A percentile compares a stretch with the other conserved stretches of the same genome.
These are phyloP conservation scores for Cryptomyrus ogoouensis DNA, from an alignment of 2,113 vertebrate genomes.

Conservation along the genomic window DNA sequence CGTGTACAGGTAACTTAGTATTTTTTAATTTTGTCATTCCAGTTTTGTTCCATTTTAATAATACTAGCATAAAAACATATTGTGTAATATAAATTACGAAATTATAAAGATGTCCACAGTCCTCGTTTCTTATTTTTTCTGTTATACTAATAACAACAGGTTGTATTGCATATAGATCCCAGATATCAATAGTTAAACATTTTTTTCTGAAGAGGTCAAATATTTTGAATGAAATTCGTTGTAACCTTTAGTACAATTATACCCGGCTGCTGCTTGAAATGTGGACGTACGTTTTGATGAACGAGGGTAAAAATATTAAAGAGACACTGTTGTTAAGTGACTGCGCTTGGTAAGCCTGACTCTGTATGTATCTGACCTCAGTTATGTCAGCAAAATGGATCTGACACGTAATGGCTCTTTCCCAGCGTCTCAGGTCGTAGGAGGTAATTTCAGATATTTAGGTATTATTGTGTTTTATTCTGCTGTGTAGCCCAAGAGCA, in stretches of 20 bases:
- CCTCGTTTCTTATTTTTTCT: neutral
- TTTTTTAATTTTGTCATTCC: slow-evolving; percentile 26
- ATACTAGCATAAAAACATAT: neutral
- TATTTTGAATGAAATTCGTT: neutral
- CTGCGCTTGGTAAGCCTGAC: neutral
- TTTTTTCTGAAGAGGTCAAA: neutral
- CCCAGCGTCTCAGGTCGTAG: neutral
- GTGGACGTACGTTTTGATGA: neutral
- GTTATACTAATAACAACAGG: neutral
- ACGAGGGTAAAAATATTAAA: neutral
- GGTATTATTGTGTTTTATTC: neutral
- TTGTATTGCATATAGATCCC: neutral
- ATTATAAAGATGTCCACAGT: neutral
- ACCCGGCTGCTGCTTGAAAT: neutral
- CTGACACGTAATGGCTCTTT: neutral
- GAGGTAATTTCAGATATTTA: neutral
- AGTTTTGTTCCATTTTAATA: neutral
- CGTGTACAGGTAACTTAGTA: slow-evolving; percentile 76
- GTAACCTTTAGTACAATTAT: neutral
- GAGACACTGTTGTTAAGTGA: neutral
- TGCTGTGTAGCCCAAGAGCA: neutral
- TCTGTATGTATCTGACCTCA: neutral
- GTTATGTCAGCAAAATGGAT: neutral
- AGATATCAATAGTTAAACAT: neutral
- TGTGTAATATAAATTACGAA: neutral